Evolutionary conservation across 2,888 invertebrate genomes (phyloP), one percentile per base, ranked within the genome.

Genomic region (Aspidapion aeneum): DNA sequence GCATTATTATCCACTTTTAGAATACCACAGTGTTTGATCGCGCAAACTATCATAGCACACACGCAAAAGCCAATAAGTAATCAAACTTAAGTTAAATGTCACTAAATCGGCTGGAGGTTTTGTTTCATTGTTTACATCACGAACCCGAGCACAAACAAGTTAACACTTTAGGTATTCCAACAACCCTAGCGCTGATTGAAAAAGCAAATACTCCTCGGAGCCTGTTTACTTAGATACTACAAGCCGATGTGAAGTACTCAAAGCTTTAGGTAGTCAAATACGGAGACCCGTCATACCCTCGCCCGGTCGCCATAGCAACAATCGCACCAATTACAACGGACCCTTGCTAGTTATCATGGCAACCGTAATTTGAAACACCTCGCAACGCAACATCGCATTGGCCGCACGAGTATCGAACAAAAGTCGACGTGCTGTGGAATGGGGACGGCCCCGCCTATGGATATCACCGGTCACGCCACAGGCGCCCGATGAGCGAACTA

Each of bases 141-240:
- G 79, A 79, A 77, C 79, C 75, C 76, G 77, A 79, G 77, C 79
- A 80, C 79, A 79, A 80, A 79, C 80, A 79, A 79, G 79, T 79
- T 80, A 79, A 79, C 79, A 79, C 79, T 80, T 79, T 80, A 78
- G 79, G 79, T 79, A 80, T 80, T 79, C 79, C 79, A 79, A 80
- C n/a, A 79, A 35, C 35, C 35, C 80, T 79, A 77, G 79, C 81
- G 81, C 82, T 82, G 82, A 82, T 83, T 82, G 82, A 81, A 82
- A 83, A 82, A 82, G 82, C 82, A 83, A 83, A 82, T 82, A 83
- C 79, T 80, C 79, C 79, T 79, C 77, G 79, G 78, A 76, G 78
- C 77, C 78, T 80, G 80, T 80, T 80, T 80, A 80, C 80, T 79
- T 80, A 80, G 80, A 80, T 80, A 80, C 80, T 80, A 80, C 79